Percentiles rank a stretch among this genome's conserved stretches.
Evolutionary conservation across 2,113 vertebrate genomes (phyloP).

Genomic region (Tonatia bakeri): DNA sequence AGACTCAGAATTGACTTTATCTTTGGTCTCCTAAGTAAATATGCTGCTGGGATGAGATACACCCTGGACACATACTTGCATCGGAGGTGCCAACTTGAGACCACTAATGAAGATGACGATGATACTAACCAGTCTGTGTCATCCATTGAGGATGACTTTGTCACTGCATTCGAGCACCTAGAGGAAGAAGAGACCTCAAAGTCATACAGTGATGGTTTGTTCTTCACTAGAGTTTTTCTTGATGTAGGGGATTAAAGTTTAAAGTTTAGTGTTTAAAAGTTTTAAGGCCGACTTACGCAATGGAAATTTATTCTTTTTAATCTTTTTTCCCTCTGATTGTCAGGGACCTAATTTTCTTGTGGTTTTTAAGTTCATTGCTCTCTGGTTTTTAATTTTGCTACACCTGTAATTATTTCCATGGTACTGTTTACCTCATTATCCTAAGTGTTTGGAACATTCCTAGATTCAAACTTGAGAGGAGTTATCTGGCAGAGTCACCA

Average conservation of each 20-base stretch:
- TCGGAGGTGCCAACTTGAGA: conserved; percentile 79
- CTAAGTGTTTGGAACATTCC: background rate
- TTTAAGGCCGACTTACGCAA: background rate
- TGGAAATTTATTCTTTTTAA: conserved; percentile 35
- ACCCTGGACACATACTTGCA: conserved; percentile 85
- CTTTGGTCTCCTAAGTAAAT: conserved; percentile 90
- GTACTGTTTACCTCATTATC: background rate
- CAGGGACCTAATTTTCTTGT: background rate
- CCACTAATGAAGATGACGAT: conserved; percentile 85
- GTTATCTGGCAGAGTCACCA: background rate
- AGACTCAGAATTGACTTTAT: conserved; percentile 82
- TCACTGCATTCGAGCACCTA: conserved; percentile 96
- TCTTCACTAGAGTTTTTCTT: conserved; percentile 13
- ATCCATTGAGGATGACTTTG: conserved; percentile 98
- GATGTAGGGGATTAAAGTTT: background rate
- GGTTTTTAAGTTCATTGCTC: conserved; percentile 22
- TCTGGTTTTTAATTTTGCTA: background rate
- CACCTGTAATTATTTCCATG: conserved; percentile 4
- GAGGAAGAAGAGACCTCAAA: conserved; percentile 91
- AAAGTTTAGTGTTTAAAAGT: conserved; percentile 8
- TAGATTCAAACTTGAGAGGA: background rate
- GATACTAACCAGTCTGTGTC: conserved; percentile 98
- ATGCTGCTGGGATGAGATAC: conserved; percentile 87
- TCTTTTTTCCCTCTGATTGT: background rate
- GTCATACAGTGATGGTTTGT: conserved; percentile 79